Evolutionary conservation across 1,140 invertebrate genomes (phyloP).

Genomic region (Anastrepha obliqua): DNA sequence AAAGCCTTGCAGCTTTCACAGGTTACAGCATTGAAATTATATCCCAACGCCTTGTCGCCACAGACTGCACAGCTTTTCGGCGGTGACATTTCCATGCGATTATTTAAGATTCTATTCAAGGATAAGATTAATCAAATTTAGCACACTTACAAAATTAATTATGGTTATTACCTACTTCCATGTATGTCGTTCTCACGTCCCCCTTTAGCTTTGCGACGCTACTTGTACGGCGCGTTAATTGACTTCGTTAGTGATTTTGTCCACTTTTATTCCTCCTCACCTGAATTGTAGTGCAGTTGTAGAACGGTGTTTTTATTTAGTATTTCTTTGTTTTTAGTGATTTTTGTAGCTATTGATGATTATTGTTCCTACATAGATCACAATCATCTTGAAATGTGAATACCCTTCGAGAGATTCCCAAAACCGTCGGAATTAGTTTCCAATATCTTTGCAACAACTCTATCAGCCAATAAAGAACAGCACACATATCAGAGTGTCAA

Average conservation of each 20-base stretch:
- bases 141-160: too few relatives aligned
- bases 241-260: constrained; percentile 8
- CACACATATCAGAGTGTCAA: neutral
- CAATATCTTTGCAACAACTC: constrained; percentile 22
- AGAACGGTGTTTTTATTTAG: neutral
- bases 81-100: constrained; percentile 64
- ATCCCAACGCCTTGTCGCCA: constrained; percentile 85
- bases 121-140: neutral
- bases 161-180: neutral
- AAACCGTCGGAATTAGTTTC: neutral
- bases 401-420: neutral
- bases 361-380: neutral
- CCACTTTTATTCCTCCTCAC: neutral
- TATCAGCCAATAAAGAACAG: neutral
- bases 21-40: constrained; percentile 98
- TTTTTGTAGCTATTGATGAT: neutral
- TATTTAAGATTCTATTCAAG: neutral
- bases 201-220: neutral
- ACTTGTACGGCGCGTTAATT: constrained; percentile 28
- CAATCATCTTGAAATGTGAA: constrained; percentile 1
- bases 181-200: neutral
- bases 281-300: neutral
- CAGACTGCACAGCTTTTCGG: constrained; percentile 72
- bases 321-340: neutral
- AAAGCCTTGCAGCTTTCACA: constrained; percentile 99